Evolutionary conservation across 2,888 invertebrate genomes (phyloP), one percentile per base, ranked within the genome.

Genomic region (Sarcophaga variegata): DNA sequence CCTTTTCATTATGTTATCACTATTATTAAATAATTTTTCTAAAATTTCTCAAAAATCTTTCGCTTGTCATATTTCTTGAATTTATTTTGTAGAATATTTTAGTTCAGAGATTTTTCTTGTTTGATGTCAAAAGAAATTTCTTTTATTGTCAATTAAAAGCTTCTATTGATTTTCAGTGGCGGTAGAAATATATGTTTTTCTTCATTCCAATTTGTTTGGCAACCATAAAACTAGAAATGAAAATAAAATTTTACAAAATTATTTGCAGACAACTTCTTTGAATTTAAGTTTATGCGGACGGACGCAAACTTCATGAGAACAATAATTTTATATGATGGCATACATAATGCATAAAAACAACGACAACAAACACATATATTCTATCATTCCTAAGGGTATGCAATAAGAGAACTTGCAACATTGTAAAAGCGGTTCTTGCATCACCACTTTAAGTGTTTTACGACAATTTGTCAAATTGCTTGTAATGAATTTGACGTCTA

Each of bases 401-500:
- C 49, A 25, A 64, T 49, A 47, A n/a, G 20, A 69, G n/a, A 67
- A 69, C 12, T 62, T 84, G 80, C 70, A 70, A 71, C 70, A 54
- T 60, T 71, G 25, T 45, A 49, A 14, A 12, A 64, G n/a, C 49
- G 4, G 17, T 25, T 66, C 47, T 60, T 77, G 72, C 27, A 20
- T 54, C 54, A 6, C 84, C 62, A 77, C 71, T 67, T 37, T 37
- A 67, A 54, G 59, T 77, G 71, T 60, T 72, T 60, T 60, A 49
- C 67, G 49, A 66, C 76, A 81, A 81, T 85, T 85, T 81, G 76
- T 85, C 64, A 84, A 80, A 76, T 76, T 49, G 45, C 54, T 72
- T 37, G 72, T 81, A 79, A 83, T 74, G 84, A 76, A 71, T 80
- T 75, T 81, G 76, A 81, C 66, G 60, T 75, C 80, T 72, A 81